These are phyloP conservation scores for Mesaphorura yosii DNA, from an alignment of 1,140 invertebrate species.

Conservation along the genomic window DNA sequence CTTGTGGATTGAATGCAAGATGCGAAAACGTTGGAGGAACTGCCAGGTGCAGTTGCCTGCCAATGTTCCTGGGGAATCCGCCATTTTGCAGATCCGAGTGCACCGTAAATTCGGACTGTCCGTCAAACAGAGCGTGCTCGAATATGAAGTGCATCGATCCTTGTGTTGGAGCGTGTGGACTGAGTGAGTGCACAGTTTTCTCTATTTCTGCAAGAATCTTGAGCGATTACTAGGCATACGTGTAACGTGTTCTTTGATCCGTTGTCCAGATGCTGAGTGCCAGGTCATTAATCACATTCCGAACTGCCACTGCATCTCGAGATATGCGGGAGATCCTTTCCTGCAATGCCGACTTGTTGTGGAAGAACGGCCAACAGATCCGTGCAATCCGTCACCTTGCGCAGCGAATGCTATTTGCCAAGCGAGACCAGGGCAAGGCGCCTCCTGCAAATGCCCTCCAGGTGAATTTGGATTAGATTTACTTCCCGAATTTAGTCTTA, in stretches of 20 bases:
- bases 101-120: constrained; percentile 58
- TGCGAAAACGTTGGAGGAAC: constrained; percentile 46
- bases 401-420: constrained; percentile 43
- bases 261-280: constrained; percentile 49
- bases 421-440: constrained; percentile 1
- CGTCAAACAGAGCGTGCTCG: constrained; percentile 50
- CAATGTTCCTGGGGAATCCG: constrained; percentile 50
- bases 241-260: constrained; percentile 52
- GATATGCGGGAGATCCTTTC: background rate
- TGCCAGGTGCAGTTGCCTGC: constrained; percentile 47
- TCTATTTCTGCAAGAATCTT: constrained; percentile 61
- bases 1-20: constrained; percentile 57
- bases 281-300: constrained; percentile 58
- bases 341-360: background rate
- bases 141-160: constrained; percentile 52
- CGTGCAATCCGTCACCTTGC: constrained; percentile 28
- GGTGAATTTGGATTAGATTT: too few relatives aligned
- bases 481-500: too few relatives aligned
- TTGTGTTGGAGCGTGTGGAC: constrained; percentile 38
- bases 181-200: constrained; percentile 55
- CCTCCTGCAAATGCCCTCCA: constrained; percentile 1
- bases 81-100: constrained; percentile 55
- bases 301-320: constrained; percentile 48
- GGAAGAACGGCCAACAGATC: constrained; percentile 31
- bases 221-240: constrained; percentile 48